A percentile compares a stretch with the other conserved stretches of the same genome.
Evolutionary conservation across 2,113 vertebrate genomes (phyloP).

Genomic region (Scatophagus argus): DNA sequence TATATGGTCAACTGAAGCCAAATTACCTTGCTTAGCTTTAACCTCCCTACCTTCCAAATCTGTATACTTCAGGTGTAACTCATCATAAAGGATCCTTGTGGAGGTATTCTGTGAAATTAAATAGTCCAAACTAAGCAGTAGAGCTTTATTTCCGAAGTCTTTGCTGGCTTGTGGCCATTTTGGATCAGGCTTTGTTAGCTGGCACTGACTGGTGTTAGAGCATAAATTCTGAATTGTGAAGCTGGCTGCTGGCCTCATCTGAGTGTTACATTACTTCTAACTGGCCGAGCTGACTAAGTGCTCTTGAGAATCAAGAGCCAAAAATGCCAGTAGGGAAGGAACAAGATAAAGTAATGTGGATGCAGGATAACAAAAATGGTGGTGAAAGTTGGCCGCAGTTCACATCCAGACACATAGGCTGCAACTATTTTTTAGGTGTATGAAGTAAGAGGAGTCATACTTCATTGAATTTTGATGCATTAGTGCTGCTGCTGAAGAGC

Average conservation of each 20-base stretch:
- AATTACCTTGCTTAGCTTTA: background rate
- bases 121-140: background rate
- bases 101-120: background rate
- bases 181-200: constrained; percentile 2
- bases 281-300: constrained; percentile 13
- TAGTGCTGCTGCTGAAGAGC: background rate
- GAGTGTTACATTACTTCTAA: constrained; percentile 25
- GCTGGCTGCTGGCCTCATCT: constrained; percentile 25
- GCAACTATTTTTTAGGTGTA: background rate
- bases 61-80: background rate
- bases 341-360: background rate
- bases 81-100: background rate
- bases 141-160: background rate
- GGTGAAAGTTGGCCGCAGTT: background rate
- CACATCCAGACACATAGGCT: background rate
- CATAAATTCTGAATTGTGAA: constrained; percentile 27
- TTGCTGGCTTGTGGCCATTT: constrained; percentile 9
- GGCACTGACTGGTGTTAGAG: constrained; percentile 29
- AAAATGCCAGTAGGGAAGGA: background rate
- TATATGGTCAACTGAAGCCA: background rate
- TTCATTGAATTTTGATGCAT: constrained; percentile 1
- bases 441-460: background rate
- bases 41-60: background rate
- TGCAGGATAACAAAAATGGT: background rate
- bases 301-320: constrained; percentile 6